A percentile compares a stretch with the other conserved stretches of the same genome.
These are phyloP conservation scores for Limnephilus rhombicus DNA, from an alignment of 2,888 invertebrate species.

Conservation along the genomic window DNA sequence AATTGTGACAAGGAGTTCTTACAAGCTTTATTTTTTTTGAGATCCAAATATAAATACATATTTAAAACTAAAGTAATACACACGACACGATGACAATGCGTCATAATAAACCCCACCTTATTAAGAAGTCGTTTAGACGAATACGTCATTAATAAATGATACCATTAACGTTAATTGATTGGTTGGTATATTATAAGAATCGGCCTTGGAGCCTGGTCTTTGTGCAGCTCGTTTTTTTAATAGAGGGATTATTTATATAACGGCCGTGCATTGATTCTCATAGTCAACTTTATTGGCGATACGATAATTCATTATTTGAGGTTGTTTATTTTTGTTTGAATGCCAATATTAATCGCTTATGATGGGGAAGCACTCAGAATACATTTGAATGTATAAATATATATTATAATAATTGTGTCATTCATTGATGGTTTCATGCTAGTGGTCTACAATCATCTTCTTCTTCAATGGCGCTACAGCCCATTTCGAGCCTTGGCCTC, in stretches of 20 bases:
- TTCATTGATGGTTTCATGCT: neutral
- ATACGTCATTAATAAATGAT: neutral
- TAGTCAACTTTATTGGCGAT: neutral
- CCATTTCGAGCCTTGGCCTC: no score
- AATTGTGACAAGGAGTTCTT: neutral
- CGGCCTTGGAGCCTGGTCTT: neutral
- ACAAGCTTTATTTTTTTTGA: neutral
- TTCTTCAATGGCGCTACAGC: no score
- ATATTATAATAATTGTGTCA: neutral
- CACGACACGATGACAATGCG: neutral
- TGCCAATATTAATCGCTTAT: neutral
- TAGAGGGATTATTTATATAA: neutral
- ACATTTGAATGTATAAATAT: neutral
- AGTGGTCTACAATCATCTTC: no score
- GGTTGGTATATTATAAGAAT: neutral
- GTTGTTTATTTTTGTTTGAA: constrained; percentile 1
- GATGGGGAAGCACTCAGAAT: neutral
- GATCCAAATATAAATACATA: neutral
- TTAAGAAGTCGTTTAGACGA: neutral
- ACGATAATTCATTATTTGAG: neutral
- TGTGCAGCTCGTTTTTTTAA: neutral
- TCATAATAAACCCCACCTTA: neutral
- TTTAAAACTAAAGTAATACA: neutral
- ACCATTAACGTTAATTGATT: neutral
- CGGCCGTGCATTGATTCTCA: neutral